phyloP scores from a whole-genome alignment of 2,888 invertebrate genomes.

The Rapana venosa region DNA sequence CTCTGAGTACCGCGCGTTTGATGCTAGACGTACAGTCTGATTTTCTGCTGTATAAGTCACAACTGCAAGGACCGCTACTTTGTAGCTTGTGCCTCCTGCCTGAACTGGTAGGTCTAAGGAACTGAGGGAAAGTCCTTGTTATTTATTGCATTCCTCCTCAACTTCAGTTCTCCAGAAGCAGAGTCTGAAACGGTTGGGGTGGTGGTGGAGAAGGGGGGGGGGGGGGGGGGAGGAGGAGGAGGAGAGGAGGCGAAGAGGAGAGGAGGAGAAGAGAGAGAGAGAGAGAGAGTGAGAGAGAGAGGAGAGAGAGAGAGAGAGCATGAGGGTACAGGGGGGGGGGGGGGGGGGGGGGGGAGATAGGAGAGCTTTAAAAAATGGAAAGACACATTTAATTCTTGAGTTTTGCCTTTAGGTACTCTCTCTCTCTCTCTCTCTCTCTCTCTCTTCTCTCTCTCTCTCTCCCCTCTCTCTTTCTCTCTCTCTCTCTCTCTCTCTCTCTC shows the following conservation, averaged over 20 bases:
- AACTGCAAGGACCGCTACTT: no score
- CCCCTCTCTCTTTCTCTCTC: background rate
- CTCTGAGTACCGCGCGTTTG: no score
- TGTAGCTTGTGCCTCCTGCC: no score
- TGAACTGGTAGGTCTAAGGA: no score
- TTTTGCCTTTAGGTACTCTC: no score
- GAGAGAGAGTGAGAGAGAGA: background rate
- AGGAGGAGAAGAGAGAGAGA: conserved; percentile 12
- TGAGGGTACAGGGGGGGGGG: background rate
- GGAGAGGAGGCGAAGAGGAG: background rate
- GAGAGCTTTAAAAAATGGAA: background rate
- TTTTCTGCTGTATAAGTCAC: no score
- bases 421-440: background rate
- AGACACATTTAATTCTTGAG: background rate
- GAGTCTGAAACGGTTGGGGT: no score
- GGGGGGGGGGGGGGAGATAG: no score
- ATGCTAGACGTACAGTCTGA: no score
- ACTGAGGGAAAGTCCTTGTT: no score
- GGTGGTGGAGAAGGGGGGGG: background rate
- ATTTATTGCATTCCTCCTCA: no score
- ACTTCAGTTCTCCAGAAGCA: no score
- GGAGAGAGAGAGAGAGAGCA: background rate
- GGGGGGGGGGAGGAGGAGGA: background rate
- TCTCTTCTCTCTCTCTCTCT: background rate
- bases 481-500: background rate